phyloP scores from a whole-genome alignment of 2,888 invertebrate species.

The Anorthoa munda region DNA sequence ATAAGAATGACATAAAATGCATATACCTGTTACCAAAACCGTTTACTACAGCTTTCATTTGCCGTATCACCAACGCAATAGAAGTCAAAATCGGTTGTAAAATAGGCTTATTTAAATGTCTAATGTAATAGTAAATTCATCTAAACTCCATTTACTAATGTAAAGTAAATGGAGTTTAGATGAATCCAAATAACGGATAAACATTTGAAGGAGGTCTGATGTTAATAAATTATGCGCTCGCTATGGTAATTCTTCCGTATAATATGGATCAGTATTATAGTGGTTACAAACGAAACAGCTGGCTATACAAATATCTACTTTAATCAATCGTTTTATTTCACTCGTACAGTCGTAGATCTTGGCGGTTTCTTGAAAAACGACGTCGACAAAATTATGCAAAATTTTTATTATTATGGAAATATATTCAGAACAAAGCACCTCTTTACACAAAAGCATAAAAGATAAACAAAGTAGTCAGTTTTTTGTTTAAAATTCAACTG shows the following conservation, averaged over 20 bases:
- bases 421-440: conserved; percentile 1
- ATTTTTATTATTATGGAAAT: conserved; percentile 2
- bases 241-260: background rate
- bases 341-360: background rate
- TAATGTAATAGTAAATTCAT: no score
- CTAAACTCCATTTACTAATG: no score
- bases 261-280: background rate
- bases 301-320: background rate
- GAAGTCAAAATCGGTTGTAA: no score
- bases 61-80: no score
- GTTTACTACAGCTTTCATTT: no score
- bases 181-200: no score
- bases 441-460: background rate
- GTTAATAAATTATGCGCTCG: background rate
- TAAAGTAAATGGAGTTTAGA: no score
- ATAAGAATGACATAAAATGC: no score
- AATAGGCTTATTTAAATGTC: no score
- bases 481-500: background rate
- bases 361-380: background rate
- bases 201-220: no score
- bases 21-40: no score
- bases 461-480: background rate
- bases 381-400: background rate
- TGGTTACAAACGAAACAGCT: background rate
- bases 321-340: background rate